Conservation (phyloP, 1,140 invertebrate genomes). For the Temnothorax nylanderi region DNA sequence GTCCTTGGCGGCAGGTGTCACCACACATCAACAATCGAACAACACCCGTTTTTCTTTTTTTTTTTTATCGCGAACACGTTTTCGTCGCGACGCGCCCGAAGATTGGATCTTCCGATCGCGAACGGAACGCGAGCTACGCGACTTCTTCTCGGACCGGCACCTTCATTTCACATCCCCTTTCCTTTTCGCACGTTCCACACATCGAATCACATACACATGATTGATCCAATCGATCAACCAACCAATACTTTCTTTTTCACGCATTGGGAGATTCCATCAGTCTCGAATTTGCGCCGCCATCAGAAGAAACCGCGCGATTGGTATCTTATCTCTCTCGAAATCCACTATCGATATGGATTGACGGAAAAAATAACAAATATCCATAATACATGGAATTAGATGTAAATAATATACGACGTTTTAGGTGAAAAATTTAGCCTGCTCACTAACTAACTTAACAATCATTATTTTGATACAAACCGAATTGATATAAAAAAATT, state of each 20-base stretch:
- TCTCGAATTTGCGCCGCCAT: neutral
- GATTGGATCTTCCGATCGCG: conserved; percentile 23
- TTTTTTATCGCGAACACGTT: conserved; percentile 33
- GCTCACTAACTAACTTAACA: neutral
- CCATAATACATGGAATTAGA: neutral
- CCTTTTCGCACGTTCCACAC: neutral
- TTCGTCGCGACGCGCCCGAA: conserved; percentile 8
- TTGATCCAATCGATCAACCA: neutral
- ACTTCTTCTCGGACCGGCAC: conserved; percentile 48
- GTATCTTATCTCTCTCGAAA: conserved; percentile 14
- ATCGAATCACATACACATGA: neutral
- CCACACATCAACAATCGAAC: conserved; percentile 82
- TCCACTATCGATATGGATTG: neutral
- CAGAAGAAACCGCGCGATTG: neutral
- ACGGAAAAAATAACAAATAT: neutral
- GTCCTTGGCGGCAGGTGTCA: conserved; percentile 80
- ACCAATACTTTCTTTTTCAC: neutral
- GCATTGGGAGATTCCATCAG: neutral
- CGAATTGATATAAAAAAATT: neutral
- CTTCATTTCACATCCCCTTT: conserved; percentile 18
- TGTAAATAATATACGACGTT: neutral
- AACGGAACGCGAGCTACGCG: conserved; percentile 9
- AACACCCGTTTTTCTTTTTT: conserved; percentile 54
- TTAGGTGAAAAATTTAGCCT: neutral
- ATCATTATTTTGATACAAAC: neutral